Evolutionary conservation across 53 echinoderm and acorn worm species (phyloP).

Genomic region (Holothuria scabra): DNA sequence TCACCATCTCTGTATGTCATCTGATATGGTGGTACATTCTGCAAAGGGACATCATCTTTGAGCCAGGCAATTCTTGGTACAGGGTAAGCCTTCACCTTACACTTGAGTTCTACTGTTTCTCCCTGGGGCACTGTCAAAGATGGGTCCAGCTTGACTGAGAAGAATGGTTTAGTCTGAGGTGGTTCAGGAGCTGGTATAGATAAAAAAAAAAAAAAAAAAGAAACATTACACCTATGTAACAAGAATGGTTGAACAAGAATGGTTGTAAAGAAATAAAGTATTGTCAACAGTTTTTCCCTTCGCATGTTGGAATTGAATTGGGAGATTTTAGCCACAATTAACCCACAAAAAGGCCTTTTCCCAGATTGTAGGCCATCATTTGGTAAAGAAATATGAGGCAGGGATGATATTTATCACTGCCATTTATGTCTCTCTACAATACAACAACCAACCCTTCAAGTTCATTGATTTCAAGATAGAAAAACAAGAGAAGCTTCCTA

Average conservation of each 20-base stretch:
- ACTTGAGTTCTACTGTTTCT: constrained; percentile 67
- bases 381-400: too few relatives aligned
- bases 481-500: too few relatives aligned
- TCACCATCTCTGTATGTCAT: constrained; percentile 67
- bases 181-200: constrained; percentile 41
- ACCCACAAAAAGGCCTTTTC: too few relatives aligned
- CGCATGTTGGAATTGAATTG: too few relatives aligned
- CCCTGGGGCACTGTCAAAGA: constrained; percentile 67
- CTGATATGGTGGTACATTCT: constrained; percentile 59
- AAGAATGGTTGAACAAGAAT: background rate
- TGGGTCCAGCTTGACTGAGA: constrained; percentile 32
- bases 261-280: background rate
- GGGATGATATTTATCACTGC: too few relatives aligned
- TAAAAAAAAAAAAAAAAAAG: background rate
- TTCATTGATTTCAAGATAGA: too few relatives aligned
- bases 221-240: too few relatives aligned
- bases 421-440: too few relatives aligned
- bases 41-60: constrained; percentile 64
- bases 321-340: too few relatives aligned
- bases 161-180: constrained; percentile 50
- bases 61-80: constrained; percentile 76
- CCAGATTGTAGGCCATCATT: too few relatives aligned
- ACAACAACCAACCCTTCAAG: too few relatives aligned
- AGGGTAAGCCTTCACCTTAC: constrained; percentile 78
- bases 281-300: background rate